Evolutionary conservation across 2,888 invertebrate genomes (phyloP).

Genomic region (Calliscelio sp.): DNA sequence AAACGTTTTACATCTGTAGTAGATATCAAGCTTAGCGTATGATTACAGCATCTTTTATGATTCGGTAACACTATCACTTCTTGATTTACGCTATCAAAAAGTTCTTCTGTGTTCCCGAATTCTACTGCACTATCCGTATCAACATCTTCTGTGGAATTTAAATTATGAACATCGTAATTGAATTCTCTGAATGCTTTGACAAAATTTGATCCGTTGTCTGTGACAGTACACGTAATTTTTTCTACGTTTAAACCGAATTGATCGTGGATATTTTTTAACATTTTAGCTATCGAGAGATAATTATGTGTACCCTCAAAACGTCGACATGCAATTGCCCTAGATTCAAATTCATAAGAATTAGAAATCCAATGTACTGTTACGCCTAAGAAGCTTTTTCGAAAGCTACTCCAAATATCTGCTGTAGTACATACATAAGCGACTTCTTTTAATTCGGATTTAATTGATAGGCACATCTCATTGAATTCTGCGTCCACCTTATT

Average conservation of each 20-base stretch:
- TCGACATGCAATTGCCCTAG: conserved; percentile 66
- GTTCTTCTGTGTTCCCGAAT: no score
- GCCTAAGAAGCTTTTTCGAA: conserved; percentile 34
- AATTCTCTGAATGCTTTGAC: conserved; percentile 9
- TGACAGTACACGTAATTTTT: conserved; percentile 61
- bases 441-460: conserved; percentile 3
- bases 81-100: no score
- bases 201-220: conserved; percentile 61
- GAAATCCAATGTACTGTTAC: conserved; percentile 48
- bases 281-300: conserved; percentile 51
- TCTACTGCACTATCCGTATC: no score
- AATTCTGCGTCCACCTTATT: no score
- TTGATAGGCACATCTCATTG: neutral
- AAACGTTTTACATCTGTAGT: conserved; percentile 7
- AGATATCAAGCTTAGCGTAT: conserved; percentile 25
- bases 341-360: neutral
- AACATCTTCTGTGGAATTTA: no score
- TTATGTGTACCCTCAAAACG: conserved; percentile 69
- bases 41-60: conserved; percentile 19
- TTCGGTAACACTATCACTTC: no score
- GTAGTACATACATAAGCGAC: conserved; percentile 23
- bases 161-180: no score
- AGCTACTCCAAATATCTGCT: conserved; percentile 36
- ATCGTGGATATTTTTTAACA: conserved; percentile 55
- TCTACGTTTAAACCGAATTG: conserved; percentile 43